A percentile compares a stretch with the other conserved stretches of the same genome.
These are phyloP conservation scores for Huso huso DNA, from an alignment of 2,797 vertebrate species.

Conservation along the genomic window DNA sequence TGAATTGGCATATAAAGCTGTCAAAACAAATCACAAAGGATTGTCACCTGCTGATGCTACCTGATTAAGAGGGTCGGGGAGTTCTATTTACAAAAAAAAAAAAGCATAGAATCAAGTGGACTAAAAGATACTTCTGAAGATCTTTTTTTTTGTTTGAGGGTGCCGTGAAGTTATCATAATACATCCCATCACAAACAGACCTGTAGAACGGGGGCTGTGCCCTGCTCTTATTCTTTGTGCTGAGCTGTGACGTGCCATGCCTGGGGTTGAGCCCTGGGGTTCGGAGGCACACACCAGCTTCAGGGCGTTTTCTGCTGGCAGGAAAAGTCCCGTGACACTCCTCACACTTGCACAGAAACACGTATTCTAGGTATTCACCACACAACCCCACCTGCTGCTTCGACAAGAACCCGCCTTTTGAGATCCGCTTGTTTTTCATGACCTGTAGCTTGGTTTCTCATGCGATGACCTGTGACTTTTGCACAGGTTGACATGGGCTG, in stretches of 20 bases:
- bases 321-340: constrained; percentile 48
- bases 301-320: constrained; percentile 62
- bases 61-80: too few species aligned
- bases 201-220: constrained; percentile 49
- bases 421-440: too few species aligned
- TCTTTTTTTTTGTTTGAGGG: too few species aligned
- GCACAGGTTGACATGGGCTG: not conserved
- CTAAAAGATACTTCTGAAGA: too few species aligned
- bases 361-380: constrained; percentile 24
- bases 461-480: not conserved
- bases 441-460: not conserved
- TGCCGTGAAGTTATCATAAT: not conserved
- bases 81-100: too few species aligned
- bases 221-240: constrained; percentile 31
- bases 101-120: too few species aligned
- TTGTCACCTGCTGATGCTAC: too few species aligned
- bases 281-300: constrained; percentile 48
- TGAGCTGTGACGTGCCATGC: constrained; percentile 34
- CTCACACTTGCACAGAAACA: constrained; percentile 42
- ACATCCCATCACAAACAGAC: constrained; percentile 30
- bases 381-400: constrained; percentile 20
- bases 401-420: too few species aligned
- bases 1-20: too few species aligned
- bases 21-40: too few species aligned
- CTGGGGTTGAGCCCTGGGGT: constrained; percentile 42